Evolutionary conservation across 1,140 invertebrate genomes (phyloP), one percentile per base, ranked within the genome.

Genomic region (Harlomillsia oculata): DNA sequence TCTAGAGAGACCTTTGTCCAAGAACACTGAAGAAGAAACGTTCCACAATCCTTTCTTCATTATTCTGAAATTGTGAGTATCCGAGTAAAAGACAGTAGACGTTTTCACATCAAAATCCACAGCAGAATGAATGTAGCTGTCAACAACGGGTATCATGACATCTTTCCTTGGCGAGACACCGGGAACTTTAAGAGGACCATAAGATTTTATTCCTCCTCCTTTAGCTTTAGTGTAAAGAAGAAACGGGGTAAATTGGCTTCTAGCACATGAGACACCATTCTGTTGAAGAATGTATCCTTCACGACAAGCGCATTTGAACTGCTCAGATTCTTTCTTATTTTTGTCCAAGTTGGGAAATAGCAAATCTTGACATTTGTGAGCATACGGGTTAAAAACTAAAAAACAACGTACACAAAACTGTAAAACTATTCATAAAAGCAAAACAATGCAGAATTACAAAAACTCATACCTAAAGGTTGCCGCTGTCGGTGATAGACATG

Each of bases 401-500:
- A n/a, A n/a, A n/a, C 37, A 41, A 41, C 32, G 40, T 37, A 54
- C 50, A 37, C 16, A 40, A 28, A 6, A 36, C 9, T 39, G 41
- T 21, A 43, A 55, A 59, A 53, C 18, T 46, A 23, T 36, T 40
- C 32, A 36, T 34, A 50, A 45, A 50, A 45, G 51, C 18, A 39
- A 18, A 39, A 46, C 2, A 37, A 46, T 41, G 45, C 13, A 46
- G 3, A 9, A 40, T 5, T 0, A 52, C 23, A 46, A 21, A 50
- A 8, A 21, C 18, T 72, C 67, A 69, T 70, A 79, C 77, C 74
- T 63, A 81, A 73, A 14, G 85, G 85, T 71, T 88, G 85, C 45
- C 80, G 72, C 69, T 83, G 82, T 49, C 80, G 72, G 69, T 89
- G 85, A 70, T 78, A 86, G 29, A 84, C 77, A 48, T 83, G 76